Evolutionary conservation across 2,888 invertebrate species (phyloP).

Genomic region (Hyposoter dolosus): DNA sequence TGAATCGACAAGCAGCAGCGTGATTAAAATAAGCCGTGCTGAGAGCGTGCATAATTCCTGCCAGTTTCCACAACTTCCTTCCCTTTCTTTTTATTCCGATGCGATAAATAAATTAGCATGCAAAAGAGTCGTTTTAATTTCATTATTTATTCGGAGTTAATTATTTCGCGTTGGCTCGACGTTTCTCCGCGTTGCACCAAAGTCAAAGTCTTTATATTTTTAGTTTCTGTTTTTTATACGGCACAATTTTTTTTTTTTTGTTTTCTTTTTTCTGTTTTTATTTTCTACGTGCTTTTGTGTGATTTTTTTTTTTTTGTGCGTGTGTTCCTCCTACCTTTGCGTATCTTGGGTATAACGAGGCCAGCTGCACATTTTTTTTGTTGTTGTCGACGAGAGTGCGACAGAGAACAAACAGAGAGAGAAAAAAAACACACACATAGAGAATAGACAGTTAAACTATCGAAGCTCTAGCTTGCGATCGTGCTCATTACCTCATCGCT

Average conservation of each 20-base stretch:
- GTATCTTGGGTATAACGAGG: slow-evolving; percentile 84
- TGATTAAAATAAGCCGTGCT: slow-evolving; percentile 54
- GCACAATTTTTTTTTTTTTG: slow-evolving; percentile 7
- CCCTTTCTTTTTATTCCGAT: background rate
- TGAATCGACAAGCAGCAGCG: slow-evolving; percentile 45
- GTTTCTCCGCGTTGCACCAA: background rate
- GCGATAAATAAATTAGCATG: background rate
- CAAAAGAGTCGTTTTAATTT: slow-evolving; percentile 8
- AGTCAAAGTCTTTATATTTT: background rate
- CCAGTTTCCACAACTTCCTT: background rate
- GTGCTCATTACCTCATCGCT: slow-evolving; percentile 55
- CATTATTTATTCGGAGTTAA: background rate
- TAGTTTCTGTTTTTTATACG: slow-evolving; percentile 1
- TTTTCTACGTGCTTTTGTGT: slow-evolving; percentile 39
- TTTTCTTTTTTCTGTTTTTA: slow-evolving; percentile 16
- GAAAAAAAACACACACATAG: slow-evolving; percentile 77
- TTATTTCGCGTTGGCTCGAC: background rate
- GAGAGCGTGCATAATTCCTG: slow-evolving; percentile 41
- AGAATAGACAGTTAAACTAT: slow-evolving; percentile 68
- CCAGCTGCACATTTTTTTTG: slow-evolving; percentile 80
- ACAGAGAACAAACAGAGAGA: slow-evolving; percentile 82
- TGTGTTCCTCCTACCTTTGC: slow-evolving; percentile 82
- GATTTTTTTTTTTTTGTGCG: slow-evolving; percentile 24
- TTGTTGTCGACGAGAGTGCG: slow-evolving; percentile 76
- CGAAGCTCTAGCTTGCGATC: slow-evolving; percentile 71